phyloP scores from a whole-genome alignment of 1,140 invertebrate species.

The Tenebrio molitor region DNA sequence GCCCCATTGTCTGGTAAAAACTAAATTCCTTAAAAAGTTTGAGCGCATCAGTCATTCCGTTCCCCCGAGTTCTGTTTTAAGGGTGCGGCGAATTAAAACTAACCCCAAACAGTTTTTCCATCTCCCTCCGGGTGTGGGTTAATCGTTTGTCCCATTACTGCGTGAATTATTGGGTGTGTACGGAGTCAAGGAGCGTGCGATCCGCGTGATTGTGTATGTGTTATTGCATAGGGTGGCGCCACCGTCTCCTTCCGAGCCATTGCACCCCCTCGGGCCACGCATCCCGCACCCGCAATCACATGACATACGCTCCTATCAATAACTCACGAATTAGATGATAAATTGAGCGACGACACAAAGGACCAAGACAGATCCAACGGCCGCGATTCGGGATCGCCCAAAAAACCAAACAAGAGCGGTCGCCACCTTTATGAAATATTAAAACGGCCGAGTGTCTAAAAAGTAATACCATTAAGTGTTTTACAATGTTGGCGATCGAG shows the following conservation, averaged over 20 bases:
- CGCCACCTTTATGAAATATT: slow-evolving; percentile 35
- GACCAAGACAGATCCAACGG: slow-evolving; percentile 12
- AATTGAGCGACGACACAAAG: slow-evolving; percentile 34
- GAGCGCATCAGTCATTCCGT: too few relatives aligned
- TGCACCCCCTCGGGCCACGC: slow-evolving; percentile 35
- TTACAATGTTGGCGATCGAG: slow-evolving; percentile 33
- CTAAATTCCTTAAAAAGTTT: too few relatives aligned
- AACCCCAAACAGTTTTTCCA: slow-evolving; percentile 32
- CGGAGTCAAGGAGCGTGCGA: slow-evolving; percentile 47
- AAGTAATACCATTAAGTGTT: slow-evolving; percentile 51
- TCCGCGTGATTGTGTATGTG: slow-evolving; percentile 51
- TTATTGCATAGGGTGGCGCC: slow-evolving; percentile 49
- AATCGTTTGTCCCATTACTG: slow-evolving; percentile 50
- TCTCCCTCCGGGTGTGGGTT: slow-evolving; percentile 37
- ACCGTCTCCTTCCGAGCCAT: slow-evolving; percentile 49
- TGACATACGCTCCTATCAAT: slow-evolving; percentile 48
- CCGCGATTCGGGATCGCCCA: neutral
- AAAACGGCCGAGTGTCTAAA: slow-evolving; percentile 24
- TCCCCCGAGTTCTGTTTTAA: too few relatives aligned
- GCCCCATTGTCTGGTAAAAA: too few relatives aligned
- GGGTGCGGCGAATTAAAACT: slow-evolving; percentile 32
- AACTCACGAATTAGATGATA: slow-evolving; percentile 46
- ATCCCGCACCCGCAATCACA: slow-evolving; percentile 12
- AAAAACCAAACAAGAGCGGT: neutral
- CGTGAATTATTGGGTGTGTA: slow-evolving; percentile 50